These are phyloP conservation scores for Myathropa florea DNA, from an alignment of 2,888 invertebrate genomes.

Conservation along the genomic window DNA sequence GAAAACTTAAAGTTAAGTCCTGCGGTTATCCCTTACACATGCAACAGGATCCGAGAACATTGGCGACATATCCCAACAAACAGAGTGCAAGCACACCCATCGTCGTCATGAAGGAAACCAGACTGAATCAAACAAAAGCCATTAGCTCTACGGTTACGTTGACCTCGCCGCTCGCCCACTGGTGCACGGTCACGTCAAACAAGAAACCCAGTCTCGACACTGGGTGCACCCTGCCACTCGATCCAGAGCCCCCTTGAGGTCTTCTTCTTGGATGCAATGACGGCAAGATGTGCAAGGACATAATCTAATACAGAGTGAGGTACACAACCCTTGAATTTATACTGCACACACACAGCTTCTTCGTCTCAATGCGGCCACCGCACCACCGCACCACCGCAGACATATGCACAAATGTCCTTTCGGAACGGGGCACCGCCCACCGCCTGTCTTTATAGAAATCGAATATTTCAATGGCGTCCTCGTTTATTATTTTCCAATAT, in stretches of 20 bases:
- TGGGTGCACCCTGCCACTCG: constrained; percentile 1
- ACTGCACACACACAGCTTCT: not conserved
- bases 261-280: not conserved
- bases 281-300: constrained; percentile 10
- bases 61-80: constrained; percentile 17
- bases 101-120: not conserved
- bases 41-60: constrained; percentile 37
- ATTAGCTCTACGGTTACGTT: constrained; percentile 47
- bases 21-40: not conserved
- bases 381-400: not conserved
- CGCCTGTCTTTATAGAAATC: constrained; percentile 34
- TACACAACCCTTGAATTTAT: not conserved
- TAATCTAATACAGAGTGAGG: constrained; percentile 33
- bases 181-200: not conserved
- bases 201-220: not conserved
- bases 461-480: constrained; percentile 61
- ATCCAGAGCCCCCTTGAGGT: not conserved
- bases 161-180: constrained; percentile 26
- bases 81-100: not conserved
- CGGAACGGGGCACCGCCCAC: not conserved
- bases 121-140: constrained; percentile 37
- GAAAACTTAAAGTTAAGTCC: not conserved
- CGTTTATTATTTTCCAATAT: constrained; percentile 67
- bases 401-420: constrained; percentile 10
- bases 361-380: not conserved